Conservation (phyloP, 1,140 invertebrate species). For the Danaus melanippus region DNA sequence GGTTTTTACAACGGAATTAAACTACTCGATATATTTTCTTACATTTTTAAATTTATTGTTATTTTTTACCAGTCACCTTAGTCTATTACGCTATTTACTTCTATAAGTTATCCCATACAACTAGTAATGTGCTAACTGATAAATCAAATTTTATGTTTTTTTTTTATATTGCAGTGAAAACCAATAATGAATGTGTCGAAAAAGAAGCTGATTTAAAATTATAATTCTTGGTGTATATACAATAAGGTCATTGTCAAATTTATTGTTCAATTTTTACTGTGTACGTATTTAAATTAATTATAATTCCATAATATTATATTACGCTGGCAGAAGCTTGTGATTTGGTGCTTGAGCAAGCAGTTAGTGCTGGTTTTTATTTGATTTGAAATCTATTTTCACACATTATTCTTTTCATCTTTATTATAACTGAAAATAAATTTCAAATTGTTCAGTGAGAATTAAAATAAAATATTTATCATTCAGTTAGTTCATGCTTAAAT, state of each 20-base stretch:
- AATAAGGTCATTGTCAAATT: slow-evolving; percentile 3
- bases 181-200: too few species aligned
- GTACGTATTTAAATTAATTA: slow-evolving; percentile 16
- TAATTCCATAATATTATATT: slow-evolving; percentile 25
- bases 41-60: slow-evolving; percentile 19
- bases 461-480: slow-evolving; percentile 35
- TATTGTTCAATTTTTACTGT: slow-evolving; percentile 9
- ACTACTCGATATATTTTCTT: slow-evolving; percentile 3
- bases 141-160: too few species aligned
- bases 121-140: too few species aligned
- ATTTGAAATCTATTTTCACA: slow-evolving; percentile 39
- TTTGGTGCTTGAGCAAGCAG: slow-evolving; percentile 55
- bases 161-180: too few species aligned
- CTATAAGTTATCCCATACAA: too few species aligned
- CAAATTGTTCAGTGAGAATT: slow-evolving; percentile 20
- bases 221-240: too few species aligned
- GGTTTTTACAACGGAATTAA: slow-evolving; percentile 34
- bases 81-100: slow-evolving; percentile 7
- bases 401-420: not conserved
- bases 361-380: slow-evolving; percentile 49
- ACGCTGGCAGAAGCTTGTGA: slow-evolving; percentile 48
- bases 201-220: too few species aligned
- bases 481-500: slow-evolving; percentile 53
- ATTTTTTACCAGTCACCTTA: slow-evolving; percentile 42
- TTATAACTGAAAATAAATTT: slow-evolving; percentile 29